Evolutionary conservation across 2,797 vertebrate species (phyloP), one percentile per base, ranked within the genome.

Genomic region (Sphenopsis melanotis): DNA sequence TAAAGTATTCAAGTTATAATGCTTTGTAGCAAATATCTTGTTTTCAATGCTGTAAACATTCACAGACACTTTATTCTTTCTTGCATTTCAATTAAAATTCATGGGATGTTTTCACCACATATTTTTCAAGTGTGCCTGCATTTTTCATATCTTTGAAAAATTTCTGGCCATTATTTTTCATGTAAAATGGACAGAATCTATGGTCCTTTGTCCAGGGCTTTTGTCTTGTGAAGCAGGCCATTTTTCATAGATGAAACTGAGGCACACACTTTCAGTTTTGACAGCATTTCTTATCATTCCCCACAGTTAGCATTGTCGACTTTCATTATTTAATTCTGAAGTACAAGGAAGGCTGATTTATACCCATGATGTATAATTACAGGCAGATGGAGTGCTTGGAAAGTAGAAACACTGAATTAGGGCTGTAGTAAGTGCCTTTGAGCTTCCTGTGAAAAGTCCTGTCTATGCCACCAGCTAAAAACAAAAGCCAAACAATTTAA

Each of bases 321-420:
- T 92, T 90, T 84, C 90, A 89, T 96, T 96, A 96, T 96, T 97
- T 95, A 95, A 95, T 96, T 93, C 65, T 94, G 71, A 97, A 97
- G 90, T 94, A 90, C 52, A 89, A 94, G 89, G 65, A 90, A 87
- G 79, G 60, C 76, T 89, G 95, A 93, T 94, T 97, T 96, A 84
- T 91, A 97, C 91, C 83, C 90, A n/a, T 50, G 74, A 96, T 89
- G 79, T 74, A 90, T 96, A 94, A 97, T 87, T 94, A 72, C 21
- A 94, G 90, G 91, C 92, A 93, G 87, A 93, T 93, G 78, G 83
- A 90, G 88, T 65, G 26, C 70, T 78, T 90, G 68, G 47, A 83
- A 94, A 94, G 77, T 60, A 87, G 71, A 91, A 96, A 96, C 77
- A 77, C 52, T 71, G 83, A 96, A 93, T 89, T 94, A 94, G 55